These are phyloP conservation scores for Pollenia angustigena DNA, from an alignment of 2,888 invertebrate species.

Conservation along the genomic window DNA sequence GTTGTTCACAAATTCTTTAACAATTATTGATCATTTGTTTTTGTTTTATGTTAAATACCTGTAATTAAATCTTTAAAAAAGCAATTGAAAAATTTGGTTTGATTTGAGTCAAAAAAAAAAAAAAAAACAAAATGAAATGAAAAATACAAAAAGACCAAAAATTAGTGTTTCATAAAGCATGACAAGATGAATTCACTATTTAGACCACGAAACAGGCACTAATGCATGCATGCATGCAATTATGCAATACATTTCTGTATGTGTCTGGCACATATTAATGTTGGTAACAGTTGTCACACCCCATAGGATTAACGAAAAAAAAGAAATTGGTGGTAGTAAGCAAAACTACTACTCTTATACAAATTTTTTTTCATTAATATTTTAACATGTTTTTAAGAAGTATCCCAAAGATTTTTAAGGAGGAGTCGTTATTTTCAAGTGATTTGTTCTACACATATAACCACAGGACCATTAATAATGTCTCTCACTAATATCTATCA, in stretches of 20 bases:
- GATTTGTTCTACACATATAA: neutral
- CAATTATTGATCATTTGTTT: conserved; percentile 29
- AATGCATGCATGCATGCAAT: conserved; percentile 52
- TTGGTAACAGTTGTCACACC: conserved; percentile 51
- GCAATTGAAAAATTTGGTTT: neutral
- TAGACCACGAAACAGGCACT: conserved; percentile 28
- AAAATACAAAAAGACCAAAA: conserved; percentile 22
- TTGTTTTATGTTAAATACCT: neutral
- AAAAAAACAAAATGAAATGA: no score
- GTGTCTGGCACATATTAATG: conserved; percentile 6
- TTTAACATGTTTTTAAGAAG: conserved; percentile 14
- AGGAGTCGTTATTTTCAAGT: neutral
- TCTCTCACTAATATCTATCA: no score
- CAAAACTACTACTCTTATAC: conserved; percentile 22
- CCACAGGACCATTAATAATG: no score
- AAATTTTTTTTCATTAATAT: neutral
- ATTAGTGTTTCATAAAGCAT: conserved; percentile 44
- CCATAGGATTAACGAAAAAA: conserved; percentile 21
- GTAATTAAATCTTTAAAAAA: conserved; percentile 12
- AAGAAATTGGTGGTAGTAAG: conserved; percentile 1
- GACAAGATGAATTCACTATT: conserved; percentile 36
- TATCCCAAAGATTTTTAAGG: neutral
- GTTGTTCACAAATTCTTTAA: conserved; percentile 39
- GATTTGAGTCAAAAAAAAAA: neutral
- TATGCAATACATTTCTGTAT: conserved; percentile 50